Evolutionary conservation across 30 jellyfish, hydroid and myxozoan species (phyloP), one percentile per base, ranked within the genome.

Genomic region (Phacellophora camtschatica): DNA sequence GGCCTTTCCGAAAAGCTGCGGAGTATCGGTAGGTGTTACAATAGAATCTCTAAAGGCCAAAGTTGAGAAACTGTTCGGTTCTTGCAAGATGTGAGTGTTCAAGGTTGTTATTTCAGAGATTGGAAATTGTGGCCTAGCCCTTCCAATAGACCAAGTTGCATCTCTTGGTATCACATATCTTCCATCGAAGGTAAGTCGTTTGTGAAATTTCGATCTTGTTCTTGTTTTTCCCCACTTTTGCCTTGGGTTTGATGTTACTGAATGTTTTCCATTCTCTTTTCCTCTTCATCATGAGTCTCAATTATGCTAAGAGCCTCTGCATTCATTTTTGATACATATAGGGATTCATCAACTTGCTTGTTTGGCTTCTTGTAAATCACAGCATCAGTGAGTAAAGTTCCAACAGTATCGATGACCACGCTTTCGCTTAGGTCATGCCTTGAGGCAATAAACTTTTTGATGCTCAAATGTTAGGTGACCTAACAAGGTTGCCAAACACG

Each of bases 371-470:
- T 64, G 78, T 30, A 36, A 22, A 64, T 29, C 56, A 16, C 28
- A 9, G 78, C 82, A 45, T 68, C 43, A 35, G 37, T 41, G 43
- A 68, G 82, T 41, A 35, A 27, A 25, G 70, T 22, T 45, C 10
- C 69, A 15, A 68, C 69, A 68, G 66, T 35, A 35, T 37, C 69
- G 82, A 35, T 45, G 66, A 41, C 46, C 82, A 45, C 23, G 46
- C 35, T 68, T 30, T 68, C 82, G 31, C 67, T 45, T 68, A 68
- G 82, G 82, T 68, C 82, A 68, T 68, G 82, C 82, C n/a, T n/a
- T n/a, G n/a, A n/a, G n/a, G n/a, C n/a, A n/a, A n/a, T n/a, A n/a
- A n/a, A n/a, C n/a, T n/a, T n/a, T n/a, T n/a, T n/a, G n/a, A n/a
- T n/a, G n/a, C n/a, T n/a, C n/a, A n/a, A n/a, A n/a, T n/a, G n/a